phyloP scores from a whole-genome alignment of 2,113 vertebrate species.

The Chloropsis hardwickii region DNA sequence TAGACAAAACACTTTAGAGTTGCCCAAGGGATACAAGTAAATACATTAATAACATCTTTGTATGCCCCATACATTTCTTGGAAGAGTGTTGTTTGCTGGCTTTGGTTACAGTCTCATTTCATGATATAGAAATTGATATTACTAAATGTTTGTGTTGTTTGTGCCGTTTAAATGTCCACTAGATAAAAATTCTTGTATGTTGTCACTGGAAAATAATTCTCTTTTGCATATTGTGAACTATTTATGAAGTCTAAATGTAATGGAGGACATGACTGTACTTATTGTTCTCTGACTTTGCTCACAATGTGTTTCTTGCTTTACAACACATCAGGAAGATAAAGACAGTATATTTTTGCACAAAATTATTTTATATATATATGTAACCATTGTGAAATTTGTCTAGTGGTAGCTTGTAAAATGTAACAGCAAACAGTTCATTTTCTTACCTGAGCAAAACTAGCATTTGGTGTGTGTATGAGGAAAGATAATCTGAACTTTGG shows the following conservation, averaged over 20 bases:
- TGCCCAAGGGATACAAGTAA: background rate
- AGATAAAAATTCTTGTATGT: background rate
- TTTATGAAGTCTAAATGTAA: background rate
- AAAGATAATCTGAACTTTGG: background rate
- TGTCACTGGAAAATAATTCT: background rate
- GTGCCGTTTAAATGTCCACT: background rate
- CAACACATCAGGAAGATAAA: background rate
- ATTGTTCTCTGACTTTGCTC: background rate
- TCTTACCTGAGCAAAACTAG: background rate
- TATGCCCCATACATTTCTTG: background rate
- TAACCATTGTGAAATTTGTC: background rate
- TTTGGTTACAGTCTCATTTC: slow-evolving; percentile 2
- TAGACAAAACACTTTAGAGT: background rate
- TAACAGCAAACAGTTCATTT: background rate
- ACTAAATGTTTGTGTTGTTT: background rate
- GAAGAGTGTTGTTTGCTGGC: background rate
- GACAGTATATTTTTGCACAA: background rate
- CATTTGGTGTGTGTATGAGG: background rate
- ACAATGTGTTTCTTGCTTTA: background rate
- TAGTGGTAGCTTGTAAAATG: background rate
- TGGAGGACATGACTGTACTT: background rate
- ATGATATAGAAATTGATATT: background rate
- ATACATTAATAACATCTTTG: background rate
- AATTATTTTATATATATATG: background rate
- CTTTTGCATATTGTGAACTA: background rate